These are phyloP conservation scores for Mactra quadrangularis DNA, from an alignment of 1,140 invertebrate species.

Conservation along the genomic window DNA sequence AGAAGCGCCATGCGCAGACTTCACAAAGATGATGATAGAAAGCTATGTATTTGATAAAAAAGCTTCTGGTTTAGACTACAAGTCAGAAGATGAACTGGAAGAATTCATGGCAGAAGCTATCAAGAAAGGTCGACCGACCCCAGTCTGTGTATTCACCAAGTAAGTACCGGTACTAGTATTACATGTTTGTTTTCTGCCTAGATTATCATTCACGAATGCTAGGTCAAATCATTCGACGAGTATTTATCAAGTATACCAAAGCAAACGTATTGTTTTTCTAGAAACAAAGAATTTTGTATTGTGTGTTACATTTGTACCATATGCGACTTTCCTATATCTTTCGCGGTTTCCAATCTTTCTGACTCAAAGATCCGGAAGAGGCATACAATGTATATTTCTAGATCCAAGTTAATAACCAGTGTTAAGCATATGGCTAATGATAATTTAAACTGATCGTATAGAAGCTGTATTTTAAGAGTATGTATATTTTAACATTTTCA, in stretches of 20 bases:
- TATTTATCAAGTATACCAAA: too few species aligned
- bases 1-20: conserved; percentile 46
- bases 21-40: conserved; percentile 28
- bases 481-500: too few species aligned
- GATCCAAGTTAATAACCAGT: too few species aligned
- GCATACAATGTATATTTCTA: too few species aligned
- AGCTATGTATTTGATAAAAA: conserved; percentile 32
- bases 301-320: too few species aligned
- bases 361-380: too few species aligned
- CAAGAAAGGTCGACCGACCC: conserved; percentile 15
- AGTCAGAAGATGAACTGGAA: conserved; percentile 6
- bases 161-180: not conserved
- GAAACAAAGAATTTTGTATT: not conserved
- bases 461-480: too few species aligned
- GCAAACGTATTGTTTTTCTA: conserved; percentile 1
- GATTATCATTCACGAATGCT: not conserved
- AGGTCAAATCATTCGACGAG: not conserved
- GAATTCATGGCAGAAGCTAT: conserved; percentile 29
- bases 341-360: too few species aligned
- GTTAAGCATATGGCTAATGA: too few species aligned
- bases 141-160: conserved; percentile 50
- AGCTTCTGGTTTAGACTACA: conserved; percentile 29
- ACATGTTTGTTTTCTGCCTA: not conserved
- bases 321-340: too few species aligned
- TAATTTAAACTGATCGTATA: too few species aligned